A percentile compares a stretch with the other conserved stretches of the same genome.
phyloP scores from a whole-genome alignment of 1,140 invertebrate species.

The Diorhabda elongata region DNA sequence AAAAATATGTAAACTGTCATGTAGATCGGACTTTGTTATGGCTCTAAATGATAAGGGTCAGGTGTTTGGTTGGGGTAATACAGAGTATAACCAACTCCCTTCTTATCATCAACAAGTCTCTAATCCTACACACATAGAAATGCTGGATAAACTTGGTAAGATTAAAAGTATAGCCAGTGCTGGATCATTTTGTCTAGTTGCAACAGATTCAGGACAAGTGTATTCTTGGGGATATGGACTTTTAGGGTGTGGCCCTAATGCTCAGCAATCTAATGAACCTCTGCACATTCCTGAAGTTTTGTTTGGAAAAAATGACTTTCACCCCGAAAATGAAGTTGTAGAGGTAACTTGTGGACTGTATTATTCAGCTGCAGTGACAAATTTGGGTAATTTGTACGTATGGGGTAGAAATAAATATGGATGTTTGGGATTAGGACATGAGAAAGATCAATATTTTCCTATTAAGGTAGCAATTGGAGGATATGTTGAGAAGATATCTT shows the following conservation, averaged over 20 bases:
- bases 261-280: slow-evolving; percentile 61
- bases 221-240: slow-evolving; percentile 93
- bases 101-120: slow-evolving; percentile 59
- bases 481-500: slow-evolving; percentile 64
- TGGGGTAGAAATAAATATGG: slow-evolving; percentile 86
- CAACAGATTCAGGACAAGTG: slow-evolving; percentile 78
- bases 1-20: slow-evolving; percentile 76
- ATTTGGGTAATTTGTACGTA: slow-evolving; percentile 75
- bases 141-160: slow-evolving; percentile 63
- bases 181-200: slow-evolving; percentile 79
- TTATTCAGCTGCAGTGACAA: slow-evolving; percentile 77
- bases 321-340: slow-evolving; percentile 60
- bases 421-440: slow-evolving; percentile 75
- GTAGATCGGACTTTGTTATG: slow-evolving; percentile 79
- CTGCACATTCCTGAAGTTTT: slow-evolving; percentile 69
- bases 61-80: slow-evolving; percentile 96
- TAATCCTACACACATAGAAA: slow-evolving; percentile 63
- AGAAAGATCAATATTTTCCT: slow-evolving; percentile 83
- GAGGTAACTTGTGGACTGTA: slow-evolving; percentile 71
- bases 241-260: slow-evolving; percentile 80
- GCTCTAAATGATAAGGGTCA: slow-evolving; percentile 88
- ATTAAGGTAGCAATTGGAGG: slow-evolving; percentile 76
- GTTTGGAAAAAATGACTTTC: slow-evolving; percentile 82
- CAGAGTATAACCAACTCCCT: slow-evolving; percentile 84
- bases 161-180: slow-evolving; percentile 79